Conservation (phyloP, 2,888 invertebrate species). For the Cephus rjabovi region DNA sequence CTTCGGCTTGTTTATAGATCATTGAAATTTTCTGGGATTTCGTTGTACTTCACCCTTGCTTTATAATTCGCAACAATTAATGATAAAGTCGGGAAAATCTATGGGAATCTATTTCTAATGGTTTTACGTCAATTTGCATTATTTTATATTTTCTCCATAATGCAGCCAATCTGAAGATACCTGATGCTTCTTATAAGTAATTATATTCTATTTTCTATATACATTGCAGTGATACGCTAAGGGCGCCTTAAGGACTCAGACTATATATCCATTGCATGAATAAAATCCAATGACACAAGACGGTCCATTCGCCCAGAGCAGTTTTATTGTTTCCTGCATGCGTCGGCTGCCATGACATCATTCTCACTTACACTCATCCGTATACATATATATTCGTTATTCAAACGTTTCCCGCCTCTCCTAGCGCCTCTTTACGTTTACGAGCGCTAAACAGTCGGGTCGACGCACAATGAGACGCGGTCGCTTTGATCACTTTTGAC, state of each 20-base stretch:
- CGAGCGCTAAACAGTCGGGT: slow-evolving; percentile 41
- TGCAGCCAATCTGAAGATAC: no score
- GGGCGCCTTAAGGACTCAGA: not conserved
- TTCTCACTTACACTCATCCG: slow-evolving; percentile 38
- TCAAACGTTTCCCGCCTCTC: slow-evolving; percentile 23
- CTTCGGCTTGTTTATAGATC: not conserved
- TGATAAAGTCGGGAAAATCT: no score
- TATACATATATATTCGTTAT: slow-evolving; percentile 20
- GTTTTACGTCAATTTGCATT: no score
- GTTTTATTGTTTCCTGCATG: slow-evolving; percentile 23
- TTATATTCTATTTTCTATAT: not conserved
- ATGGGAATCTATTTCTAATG: no score
- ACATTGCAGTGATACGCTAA: not conserved
- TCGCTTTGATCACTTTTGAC: slow-evolving; percentile 58
- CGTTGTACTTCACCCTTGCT: no score
- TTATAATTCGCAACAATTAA: no score
- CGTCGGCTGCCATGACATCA: slow-evolving; percentile 40
- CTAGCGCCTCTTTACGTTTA: slow-evolving; percentile 38
- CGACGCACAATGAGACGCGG: slow-evolving; percentile 50
- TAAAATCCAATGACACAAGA: slow-evolving; percentile 29
- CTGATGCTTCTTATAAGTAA: not conserved
- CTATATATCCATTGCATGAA: slow-evolving; percentile 21
- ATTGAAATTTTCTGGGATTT: not conserved
- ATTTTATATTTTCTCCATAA: no score
- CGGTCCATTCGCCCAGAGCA: slow-evolving; percentile 23